These are phyloP conservation scores for Orchestes rusci DNA, from an alignment of 2,888 invertebrate species.

Conservation along the genomic window DNA sequence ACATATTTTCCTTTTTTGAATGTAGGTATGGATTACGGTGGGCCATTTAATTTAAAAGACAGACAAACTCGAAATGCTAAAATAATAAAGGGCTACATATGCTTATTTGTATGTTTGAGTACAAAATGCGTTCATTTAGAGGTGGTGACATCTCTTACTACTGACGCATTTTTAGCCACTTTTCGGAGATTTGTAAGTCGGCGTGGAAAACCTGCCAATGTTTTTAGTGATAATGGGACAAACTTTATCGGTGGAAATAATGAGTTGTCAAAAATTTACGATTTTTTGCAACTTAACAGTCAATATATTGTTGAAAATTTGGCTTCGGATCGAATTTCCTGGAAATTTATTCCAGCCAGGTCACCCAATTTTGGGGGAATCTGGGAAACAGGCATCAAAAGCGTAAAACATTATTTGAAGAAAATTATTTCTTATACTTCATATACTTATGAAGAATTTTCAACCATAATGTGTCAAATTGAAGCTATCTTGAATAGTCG, in stretches of 20 bases:
- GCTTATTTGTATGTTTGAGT: conserved; percentile 28
- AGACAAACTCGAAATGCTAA: conserved; percentile 23
- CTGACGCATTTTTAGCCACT: no score
- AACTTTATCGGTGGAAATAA: conserved; percentile 23
- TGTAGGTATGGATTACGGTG: conserved; percentile 30
- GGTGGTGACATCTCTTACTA: no score
- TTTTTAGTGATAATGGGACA: conserved; percentile 24
- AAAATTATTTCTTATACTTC: conserved; percentile 4
- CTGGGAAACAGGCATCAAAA: conserved; percentile 32
- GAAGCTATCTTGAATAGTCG: conserved; percentile 33
- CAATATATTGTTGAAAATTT: no score
- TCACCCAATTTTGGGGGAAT: conserved; percentile 34
- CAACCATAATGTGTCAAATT: conserved; percentile 8
- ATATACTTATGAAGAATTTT: conserved; percentile 9
- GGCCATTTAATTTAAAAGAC: conserved; percentile 30
- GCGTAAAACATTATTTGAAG: conserved; percentile 8
- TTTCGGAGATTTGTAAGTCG: no score
- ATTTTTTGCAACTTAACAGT: no score
- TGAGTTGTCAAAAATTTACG: no score
- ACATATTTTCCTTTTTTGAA: conserved; percentile 27
- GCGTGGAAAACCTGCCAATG: no score
- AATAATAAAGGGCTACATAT: conserved; percentile 24
- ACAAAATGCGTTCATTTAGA: conserved; percentile 29
- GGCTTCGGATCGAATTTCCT: no score
- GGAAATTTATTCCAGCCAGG: no score